These are phyloP conservation scores for Upupa epops DNA, from an alignment of 2,113 vertebrate genomes.

Conservation along the genomic window DNA sequence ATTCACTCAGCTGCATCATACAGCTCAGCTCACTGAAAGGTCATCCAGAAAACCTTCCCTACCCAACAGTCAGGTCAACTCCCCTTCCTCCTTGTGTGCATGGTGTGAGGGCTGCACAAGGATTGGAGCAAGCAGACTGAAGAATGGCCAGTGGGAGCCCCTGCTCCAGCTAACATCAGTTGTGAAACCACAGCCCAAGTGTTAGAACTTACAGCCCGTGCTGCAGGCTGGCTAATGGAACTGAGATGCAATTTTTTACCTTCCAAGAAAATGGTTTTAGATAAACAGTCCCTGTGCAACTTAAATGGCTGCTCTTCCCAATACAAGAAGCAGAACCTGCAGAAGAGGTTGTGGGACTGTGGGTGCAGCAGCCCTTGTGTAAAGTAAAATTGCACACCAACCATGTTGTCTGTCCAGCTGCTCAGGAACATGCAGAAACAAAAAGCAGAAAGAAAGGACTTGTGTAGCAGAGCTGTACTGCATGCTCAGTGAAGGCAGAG, in stretches of 20 bases:
- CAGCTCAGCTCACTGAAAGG: neutral
- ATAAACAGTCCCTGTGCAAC: neutral
- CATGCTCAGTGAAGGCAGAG: neutral
- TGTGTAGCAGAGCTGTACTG: accelerated
- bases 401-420: neutral
- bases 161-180: neutral
- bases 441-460: neutral
- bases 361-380: neutral
- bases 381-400: accelerated
- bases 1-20: neutral
- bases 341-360: neutral
- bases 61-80: accelerated
- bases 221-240: neutral
- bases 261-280: neutral
- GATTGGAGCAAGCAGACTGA: accelerated
- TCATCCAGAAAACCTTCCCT: neutral
- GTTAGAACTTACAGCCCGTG: neutral
- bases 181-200: neutral
- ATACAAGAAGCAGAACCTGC: neutral
- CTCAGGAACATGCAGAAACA: neutral
- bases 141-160: neutral
- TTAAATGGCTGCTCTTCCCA: neutral
- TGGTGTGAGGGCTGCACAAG: accelerated
- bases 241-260: neutral
- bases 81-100: neutral